phyloP scores from a whole-genome alignment of 2,888 invertebrate species.

The Pegoplata infirma region DNA sequence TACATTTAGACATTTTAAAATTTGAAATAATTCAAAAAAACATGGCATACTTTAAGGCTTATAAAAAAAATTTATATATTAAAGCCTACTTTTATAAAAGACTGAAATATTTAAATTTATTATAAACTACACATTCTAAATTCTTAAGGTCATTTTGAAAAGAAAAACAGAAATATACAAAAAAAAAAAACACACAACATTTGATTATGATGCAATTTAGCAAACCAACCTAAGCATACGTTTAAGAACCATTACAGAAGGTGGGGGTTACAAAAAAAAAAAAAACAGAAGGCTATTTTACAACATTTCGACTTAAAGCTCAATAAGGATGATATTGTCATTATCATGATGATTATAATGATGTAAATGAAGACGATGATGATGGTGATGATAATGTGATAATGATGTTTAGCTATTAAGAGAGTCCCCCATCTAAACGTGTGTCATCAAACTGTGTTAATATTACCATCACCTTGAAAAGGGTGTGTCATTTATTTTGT shows the following conservation, averaged over 20 bases:
- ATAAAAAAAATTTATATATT: not conserved
- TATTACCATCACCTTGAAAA: constrained; percentile 44
- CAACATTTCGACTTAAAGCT: not conserved
- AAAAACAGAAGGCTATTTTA: too few relatives aligned
- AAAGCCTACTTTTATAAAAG: not conserved
- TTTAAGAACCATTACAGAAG: not conserved
- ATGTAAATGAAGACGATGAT: not conserved
- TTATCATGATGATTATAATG: constrained; percentile 34
- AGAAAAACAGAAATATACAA: too few relatives aligned
- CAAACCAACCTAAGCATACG: not conserved
- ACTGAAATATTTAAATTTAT: not conserved
- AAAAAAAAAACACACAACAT: too few relatives aligned
- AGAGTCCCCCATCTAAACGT: constrained; percentile 23
- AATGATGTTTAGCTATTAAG: constrained; percentile 45
- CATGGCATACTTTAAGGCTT: constrained; percentile 1
- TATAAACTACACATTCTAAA: not conserved
- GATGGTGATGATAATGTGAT: constrained; percentile 20
- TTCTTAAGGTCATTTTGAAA: constrained; percentile 28
- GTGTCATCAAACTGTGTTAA: constrained; percentile 48
- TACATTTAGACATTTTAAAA: too few relatives aligned
- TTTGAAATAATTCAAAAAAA: too few relatives aligned
- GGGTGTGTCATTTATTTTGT: constrained; percentile 43
- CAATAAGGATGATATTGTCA: constrained; percentile 9
- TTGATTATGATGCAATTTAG: constrained; percentile 42
- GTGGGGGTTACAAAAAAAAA: too few relatives aligned